Percentiles rank a stretch among this genome's conserved stretches.
These are phyloP conservation scores for Mystacornis crossleyi DNA, from an alignment of 2,113 vertebrate species.

Conservation along the genomic window DNA sequence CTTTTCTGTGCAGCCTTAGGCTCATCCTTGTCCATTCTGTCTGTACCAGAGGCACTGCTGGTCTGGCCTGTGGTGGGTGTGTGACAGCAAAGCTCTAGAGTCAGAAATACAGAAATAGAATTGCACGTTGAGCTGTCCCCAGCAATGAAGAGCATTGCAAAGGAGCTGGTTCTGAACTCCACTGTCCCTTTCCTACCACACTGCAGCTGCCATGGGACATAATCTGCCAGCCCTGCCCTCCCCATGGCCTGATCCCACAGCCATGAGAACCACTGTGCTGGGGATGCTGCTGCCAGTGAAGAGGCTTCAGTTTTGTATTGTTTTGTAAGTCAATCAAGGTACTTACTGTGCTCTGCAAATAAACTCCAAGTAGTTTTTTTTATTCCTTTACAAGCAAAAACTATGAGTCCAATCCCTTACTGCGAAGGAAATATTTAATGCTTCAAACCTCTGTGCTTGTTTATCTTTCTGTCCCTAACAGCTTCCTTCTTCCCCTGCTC, in stretches of 20 bases:
- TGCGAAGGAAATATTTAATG: neutral
- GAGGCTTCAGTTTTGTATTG: neutral
- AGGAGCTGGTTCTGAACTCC: neutral
- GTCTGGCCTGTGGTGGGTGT: fast-evolving
- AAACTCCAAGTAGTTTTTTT: neutral
- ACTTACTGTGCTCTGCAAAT: neutral
- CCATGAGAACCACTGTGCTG: fast-evolving
- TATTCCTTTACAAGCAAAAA: neutral
- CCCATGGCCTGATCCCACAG: neutral
- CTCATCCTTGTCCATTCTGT: neutral
- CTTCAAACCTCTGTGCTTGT: neutral
- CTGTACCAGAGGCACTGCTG: neutral
- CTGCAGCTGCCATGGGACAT: neutral
- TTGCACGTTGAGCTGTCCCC: fast-evolving
- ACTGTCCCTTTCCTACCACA: fast-evolving
- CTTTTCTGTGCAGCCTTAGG: neutral
- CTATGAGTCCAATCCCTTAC: neutral
- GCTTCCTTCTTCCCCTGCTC: neutral
- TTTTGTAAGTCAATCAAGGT: neutral
- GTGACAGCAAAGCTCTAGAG: neutral
- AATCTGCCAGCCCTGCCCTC: neutral
- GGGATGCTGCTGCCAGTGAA: neutral
- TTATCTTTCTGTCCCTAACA: neutral
- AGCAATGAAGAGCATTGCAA: neutral
- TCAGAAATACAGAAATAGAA: neutral